phyloP scores from a whole-genome alignment of 2,797 vertebrate species.

The Heterohyrax brucei region DNA sequence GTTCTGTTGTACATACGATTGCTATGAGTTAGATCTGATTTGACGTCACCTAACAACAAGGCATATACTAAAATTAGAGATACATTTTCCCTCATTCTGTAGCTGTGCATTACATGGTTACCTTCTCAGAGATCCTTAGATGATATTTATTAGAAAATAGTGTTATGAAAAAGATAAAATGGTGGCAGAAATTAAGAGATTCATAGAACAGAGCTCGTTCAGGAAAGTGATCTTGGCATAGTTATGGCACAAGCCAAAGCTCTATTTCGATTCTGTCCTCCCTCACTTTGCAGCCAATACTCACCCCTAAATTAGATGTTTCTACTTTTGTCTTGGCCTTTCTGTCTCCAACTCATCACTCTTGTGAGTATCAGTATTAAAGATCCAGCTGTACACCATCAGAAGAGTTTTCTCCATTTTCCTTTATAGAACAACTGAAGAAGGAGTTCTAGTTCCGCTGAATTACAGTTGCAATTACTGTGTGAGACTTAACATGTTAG shows the following conservation, averaged over 20 bases:
- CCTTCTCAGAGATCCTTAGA: background rate
- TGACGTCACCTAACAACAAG: background rate
- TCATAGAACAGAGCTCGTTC: slow-evolving; percentile 44
- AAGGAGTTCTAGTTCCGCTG: background rate
- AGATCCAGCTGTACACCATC: background rate
- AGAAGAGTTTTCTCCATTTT: background rate
- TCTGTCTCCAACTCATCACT: background rate
- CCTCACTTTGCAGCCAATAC: background rate
- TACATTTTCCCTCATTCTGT: slow-evolving; percentile 10
- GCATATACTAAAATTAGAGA: background rate
- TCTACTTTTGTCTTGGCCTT: background rate
- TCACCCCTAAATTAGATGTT: background rate
- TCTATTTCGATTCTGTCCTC: background rate
- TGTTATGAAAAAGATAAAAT: slow-evolving; percentile 44
- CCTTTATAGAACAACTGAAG: background rate
- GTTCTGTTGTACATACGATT: no score
- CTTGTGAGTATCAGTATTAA: background rate
- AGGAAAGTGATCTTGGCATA: background rate
- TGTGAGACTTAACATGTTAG: background rate
- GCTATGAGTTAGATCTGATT: no score
- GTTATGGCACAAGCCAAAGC: background rate
- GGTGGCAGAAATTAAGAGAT: slow-evolving; percentile 37
- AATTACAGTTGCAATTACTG: background rate
- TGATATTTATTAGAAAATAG: slow-evolving; percentile 18
- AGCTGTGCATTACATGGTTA: background rate